Evolutionary conservation across 2,888 invertebrate genomes (phyloP), one percentile per base, ranked within the genome.

Genomic region (Nemoura dubitans): DNA sequence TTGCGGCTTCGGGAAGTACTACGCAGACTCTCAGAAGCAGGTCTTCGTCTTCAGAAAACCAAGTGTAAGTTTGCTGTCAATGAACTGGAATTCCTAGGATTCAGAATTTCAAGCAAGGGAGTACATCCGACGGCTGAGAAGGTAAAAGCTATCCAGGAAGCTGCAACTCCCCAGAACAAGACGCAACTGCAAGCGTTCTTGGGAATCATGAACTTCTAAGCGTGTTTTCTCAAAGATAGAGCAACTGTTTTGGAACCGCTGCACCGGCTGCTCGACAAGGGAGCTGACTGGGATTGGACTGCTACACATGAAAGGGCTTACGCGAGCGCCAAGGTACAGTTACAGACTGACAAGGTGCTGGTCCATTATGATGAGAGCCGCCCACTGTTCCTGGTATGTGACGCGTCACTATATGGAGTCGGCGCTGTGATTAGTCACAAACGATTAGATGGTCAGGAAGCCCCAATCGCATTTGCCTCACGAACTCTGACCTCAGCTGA

Each of bases 401-500:
- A 89, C 77, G 89, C 89, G n/a, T 89, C 88, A 26, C 83, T 87
- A n/a, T 88, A 89, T 78, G 90, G 90, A 26, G 59, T 90, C n/a
- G 90, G 89, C 3, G 88, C 90, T 0, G 89, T 90, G 7, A 87
- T 90, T 78, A 86, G 87, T 30, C 90, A 90, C 83, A 88, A 87
- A 28, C 87, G 88, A 28, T 87, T 87, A n/a, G 89, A 90, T 87
- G 89, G 90, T 14, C 87, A 88, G 30, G 90, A 90, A 86, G 85
- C 86, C 88, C 88, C 91, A 6, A 89, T 91, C n/a, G 89, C 89
- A 6, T 91, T 89, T 88, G 90, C 90, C 0, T 90, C 90, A 30
- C 87, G 86, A 89, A 90, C 86, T 87, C 89, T 88, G 87, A 89
- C 83, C 88, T 89, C 76, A 76, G 88, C 88, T 2, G 88, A 91